Base-by-base conservation (phyloP, 1,140 invertebrate genomes). In the Brachionus sp. region DNA sequence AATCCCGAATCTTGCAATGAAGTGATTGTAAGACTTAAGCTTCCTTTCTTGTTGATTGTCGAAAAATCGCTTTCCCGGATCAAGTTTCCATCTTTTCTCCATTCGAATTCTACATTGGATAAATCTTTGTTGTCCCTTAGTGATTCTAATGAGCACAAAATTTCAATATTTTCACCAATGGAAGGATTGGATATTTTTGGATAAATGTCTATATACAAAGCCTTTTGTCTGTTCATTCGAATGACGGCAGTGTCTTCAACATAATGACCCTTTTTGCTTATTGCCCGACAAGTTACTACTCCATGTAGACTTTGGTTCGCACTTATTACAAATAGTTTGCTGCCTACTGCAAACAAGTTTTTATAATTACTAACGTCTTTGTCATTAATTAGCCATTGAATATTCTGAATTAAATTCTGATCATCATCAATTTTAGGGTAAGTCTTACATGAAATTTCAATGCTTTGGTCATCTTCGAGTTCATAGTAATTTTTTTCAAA, bases 171-270 rank as follows among this genome's bases (percentile, higher is more conserved):
- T 3, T 75, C 39, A 25, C 42, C 70, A 25, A 75, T 75, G 7
- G 42, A 2, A 46, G 44, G n/a, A 50, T 75, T 75, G 19, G 39
- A 13, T 0, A 75, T 75, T 46, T 75, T 75, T 19, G 70, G 70
- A n/a, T 46, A 75, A 25, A 39, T 75, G 19, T 75, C 70, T 6
- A 46, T 39, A 23, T 25, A 35, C 25, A 75, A 10, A 25, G 70
- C 9, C 5, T 46, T 44, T 23, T 25, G 25, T 10, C 44, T 25
- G 39, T 75, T 46, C 39, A 75, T 29, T 75, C 42, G 16, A 25
- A 75, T 75, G 10, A 75, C 70, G 3, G 70, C 70, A 46, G 70
- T 75, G 19, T 75, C 70, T 75, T 75, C 70, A 46, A 46, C 42
- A 46, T 50, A 46, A 44, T 75, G 9, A 5, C 42, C 70, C 13